Conservation (phyloP, 2,797 vertebrate species). For the Callimico goeldii region DNA sequence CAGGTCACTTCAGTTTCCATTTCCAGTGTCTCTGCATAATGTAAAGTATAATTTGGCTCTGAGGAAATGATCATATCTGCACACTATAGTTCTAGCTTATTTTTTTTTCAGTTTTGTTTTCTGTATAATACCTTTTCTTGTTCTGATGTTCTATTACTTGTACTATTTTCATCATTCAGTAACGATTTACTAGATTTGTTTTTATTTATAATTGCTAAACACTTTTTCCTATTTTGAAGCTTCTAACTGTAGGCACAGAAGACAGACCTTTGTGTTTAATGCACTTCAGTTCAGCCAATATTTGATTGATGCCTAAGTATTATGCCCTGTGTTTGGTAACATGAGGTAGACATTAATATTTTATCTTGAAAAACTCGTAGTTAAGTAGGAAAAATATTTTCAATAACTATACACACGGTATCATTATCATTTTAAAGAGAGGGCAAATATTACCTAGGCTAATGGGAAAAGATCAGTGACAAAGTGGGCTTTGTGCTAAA, state of each 20-base stretch:
- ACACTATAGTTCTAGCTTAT: not conserved
- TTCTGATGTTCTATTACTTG: not conserved
- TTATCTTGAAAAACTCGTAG: not conserved
- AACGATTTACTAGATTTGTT: not conserved
- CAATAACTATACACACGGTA: not conserved
- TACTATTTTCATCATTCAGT: not conserved
- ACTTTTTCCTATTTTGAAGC: not conserved
- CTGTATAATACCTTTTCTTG: not conserved
- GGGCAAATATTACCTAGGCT: not conserved
- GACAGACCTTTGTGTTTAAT: not conserved
- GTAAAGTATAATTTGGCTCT: conserved; percentile 19
- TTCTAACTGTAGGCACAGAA: not conserved
- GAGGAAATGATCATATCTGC: not conserved
- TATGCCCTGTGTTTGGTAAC: not conserved
- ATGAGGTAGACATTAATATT: not conserved
- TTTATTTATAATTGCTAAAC: conserved; percentile 11
- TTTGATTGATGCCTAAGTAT: not conserved
- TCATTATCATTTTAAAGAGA: not conserved
- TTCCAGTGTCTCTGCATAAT: not conserved
- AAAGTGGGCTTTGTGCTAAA: not conserved
- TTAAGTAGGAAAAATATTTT: not conserved
- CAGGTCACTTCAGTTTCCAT: conserved; percentile 45
- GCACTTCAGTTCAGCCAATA: not conserved
- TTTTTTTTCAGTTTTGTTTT: not conserved
- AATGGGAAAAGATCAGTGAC: not conserved